Evolutionary conservation across 2,113 vertebrate species (phyloP), one percentile per base, ranked within the genome.

Genomic region (Polypterus senegalus): DNA sequence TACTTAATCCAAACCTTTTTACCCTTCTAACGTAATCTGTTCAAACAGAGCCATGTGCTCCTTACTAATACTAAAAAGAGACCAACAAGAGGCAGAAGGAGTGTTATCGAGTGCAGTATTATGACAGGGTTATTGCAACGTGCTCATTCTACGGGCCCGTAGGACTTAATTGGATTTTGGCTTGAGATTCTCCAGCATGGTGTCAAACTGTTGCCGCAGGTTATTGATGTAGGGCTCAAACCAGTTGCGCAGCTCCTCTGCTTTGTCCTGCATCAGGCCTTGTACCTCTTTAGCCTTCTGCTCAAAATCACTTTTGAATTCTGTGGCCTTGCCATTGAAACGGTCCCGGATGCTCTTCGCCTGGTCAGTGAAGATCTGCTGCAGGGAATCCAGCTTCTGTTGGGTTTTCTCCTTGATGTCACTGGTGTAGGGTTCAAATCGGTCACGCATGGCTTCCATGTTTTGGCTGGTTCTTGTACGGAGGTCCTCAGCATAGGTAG

Each of bases 401-500:
- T n/a, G 27, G 8, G 74, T 61, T 4, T 62, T 61, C 1, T 81
- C 80, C 0, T 66, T 63, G 7, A 76, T 70, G 70, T 80, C 76
- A 59, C 63, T 63, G 53, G 84, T 9, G 45, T 69, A 82, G 53
- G 87, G 86, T 68, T 85, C 72, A 10, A 89, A 62, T 0, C 62
- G 66, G 11, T 63, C 75, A 55, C 54, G 84, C 52, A 81, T 6
- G 0, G 64, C 1, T 0, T 70, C 80, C 5, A 86, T 43, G 54
- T 80, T 89, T 58, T 86, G 80, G 46, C 69, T 9, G 3, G 78
- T 54, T 44, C 80, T 82, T 63, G 80, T 82, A 48, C 79, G 79
- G 48, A 89, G 4, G 67, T 88, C 84, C 1, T 65, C 58, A 27
- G 86, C 1, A 66, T 89, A 90, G 57, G 75, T 77, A 8, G 73